Conservation (phyloP, 2,888 invertebrate genomes). For the Mesochorus sp. region DNA sequence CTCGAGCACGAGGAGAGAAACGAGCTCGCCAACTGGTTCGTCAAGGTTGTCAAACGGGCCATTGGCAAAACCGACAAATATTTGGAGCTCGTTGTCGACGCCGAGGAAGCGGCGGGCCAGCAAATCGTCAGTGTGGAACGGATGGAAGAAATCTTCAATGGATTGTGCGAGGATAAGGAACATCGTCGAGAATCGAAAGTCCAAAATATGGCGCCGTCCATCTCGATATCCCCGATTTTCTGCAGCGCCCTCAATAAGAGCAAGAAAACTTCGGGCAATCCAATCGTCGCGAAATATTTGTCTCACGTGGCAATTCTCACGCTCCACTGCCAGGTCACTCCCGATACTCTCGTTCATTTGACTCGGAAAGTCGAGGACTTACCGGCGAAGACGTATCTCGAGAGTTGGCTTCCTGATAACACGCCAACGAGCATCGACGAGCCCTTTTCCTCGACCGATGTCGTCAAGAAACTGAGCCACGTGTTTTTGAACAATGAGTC, state of each 20-base stretch:
- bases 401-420: slow-evolving; percentile 82
- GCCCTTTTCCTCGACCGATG: slow-evolving; percentile 76
- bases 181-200: slow-evolving; percentile 22
- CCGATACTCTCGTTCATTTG: slow-evolving; percentile 83
- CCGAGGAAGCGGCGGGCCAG: slow-evolving; percentile 69
- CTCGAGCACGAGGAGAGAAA: slow-evolving; percentile 69
- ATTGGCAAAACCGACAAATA: slow-evolving; percentile 73
- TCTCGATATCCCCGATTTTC: slow-evolving; percentile 72
- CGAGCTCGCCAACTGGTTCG: slow-evolving; percentile 72
- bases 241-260: slow-evolving; percentile 81
- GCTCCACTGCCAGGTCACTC: slow-evolving; percentile 85
- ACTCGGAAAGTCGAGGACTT: slow-evolving; percentile 82
- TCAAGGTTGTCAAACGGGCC: slow-evolving; percentile 68
- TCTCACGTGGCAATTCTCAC: slow-evolving; percentile 83
- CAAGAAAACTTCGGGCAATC: slow-evolving; percentile 74
- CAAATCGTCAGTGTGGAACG: slow-evolving; percentile 57
- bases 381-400: slow-evolving; percentile 83
- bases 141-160: slow-evolving; percentile 70
- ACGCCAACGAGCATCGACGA: slow-evolving; percentile 79
- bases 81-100: slow-evolving; percentile 65
- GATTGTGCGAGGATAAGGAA: slow-evolving; percentile 57
- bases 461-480: slow-evolving; percentile 81
- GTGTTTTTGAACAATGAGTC: slow-evolving; percentile 81
- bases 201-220: slow-evolving; percentile 65
- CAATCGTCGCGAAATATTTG: slow-evolving; percentile 65